phyloP scores from a whole-genome alignment of 2,113 vertebrate genomes.

The Alligator sinensis region DNA sequence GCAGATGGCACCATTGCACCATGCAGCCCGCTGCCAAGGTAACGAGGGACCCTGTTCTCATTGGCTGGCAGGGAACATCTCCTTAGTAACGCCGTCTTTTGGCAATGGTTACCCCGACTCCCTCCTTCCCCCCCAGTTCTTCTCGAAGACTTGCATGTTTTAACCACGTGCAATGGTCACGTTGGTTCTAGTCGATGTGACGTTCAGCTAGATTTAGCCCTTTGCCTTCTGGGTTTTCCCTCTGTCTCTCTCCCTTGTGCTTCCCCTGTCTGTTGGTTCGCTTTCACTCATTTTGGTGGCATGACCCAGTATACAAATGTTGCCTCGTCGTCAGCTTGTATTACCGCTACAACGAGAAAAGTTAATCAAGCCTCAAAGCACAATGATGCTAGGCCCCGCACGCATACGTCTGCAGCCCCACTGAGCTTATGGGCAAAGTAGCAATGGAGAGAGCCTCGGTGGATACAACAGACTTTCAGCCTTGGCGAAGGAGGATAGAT shows the following conservation, averaged over 20 bases:
- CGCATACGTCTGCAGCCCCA: not conserved
- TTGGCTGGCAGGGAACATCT: not conserved
- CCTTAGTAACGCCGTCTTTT: not conserved
- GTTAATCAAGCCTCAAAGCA: not conserved
- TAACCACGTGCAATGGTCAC: not conserved
- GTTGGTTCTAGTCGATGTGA: not conserved
- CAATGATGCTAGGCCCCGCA: not conserved
- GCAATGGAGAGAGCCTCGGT: not conserved
- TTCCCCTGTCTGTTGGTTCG: not conserved
- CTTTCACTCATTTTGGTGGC: not conserved
- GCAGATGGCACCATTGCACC: constrained; percentile 12
- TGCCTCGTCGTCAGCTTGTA: not conserved
- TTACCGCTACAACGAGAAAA: not conserved
- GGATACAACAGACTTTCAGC: not conserved
- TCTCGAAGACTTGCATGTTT: not conserved
- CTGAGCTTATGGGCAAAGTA: not conserved
- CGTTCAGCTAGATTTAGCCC: not conserved
- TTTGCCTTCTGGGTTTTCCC: not conserved
- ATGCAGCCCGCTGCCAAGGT: not conserved
- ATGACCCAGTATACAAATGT: not conserved
- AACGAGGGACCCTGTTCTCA: not conserved
- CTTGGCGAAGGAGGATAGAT: not conserved
- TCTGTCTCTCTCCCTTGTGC: accelerated
- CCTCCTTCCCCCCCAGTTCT: not conserved
- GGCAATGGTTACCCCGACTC: not conserved